Percentiles rank a stretch among this genome's conserved stretches.
phyloP scores from a whole-genome alignment of 2,113 vertebrate genomes.

The Rallus limicola region DNA sequence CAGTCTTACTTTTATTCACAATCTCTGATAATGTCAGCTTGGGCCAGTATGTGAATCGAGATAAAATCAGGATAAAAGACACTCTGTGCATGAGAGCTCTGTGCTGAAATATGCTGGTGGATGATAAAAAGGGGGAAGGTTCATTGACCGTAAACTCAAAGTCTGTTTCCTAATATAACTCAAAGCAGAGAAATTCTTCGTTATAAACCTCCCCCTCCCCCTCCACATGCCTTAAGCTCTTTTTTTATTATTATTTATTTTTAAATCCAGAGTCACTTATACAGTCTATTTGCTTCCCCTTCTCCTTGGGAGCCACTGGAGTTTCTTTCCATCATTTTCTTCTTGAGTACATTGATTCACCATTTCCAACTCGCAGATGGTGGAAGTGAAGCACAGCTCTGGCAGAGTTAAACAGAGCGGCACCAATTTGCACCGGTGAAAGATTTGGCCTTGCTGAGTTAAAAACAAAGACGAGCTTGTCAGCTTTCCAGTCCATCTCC shows the following conservation, averaged over 20 bases:
- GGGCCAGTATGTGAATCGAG: background rate
- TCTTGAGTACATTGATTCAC: background rate
- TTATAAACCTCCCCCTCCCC: background rate
- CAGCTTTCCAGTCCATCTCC: slow-evolving; percentile 68
- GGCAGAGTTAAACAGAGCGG: slow-evolving; percentile 60
- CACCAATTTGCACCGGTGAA: slow-evolving; percentile 57
- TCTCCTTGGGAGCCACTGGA: background rate
- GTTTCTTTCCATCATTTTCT: slow-evolving; percentile 11
- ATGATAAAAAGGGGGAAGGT: background rate
- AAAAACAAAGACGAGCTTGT: slow-evolving; percentile 63
- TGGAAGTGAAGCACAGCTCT: background rate
- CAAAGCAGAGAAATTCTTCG: slow-evolving; percentile 8
- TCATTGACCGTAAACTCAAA: background rate
- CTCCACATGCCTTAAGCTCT: background rate
- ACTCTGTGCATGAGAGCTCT: background rate
- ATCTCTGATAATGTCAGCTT: background rate
- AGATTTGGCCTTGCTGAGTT: slow-evolving; percentile 42
- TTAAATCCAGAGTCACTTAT: background rate
- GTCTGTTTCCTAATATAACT: background rate
- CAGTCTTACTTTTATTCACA: background rate
- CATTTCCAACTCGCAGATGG: background rate
- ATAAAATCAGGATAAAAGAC: slow-evolving; percentile 14
- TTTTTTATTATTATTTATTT: background rate
- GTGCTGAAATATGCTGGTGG: slow-evolving; percentile 19
- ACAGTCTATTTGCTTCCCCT: background rate